Evolutionary conservation across 2,888 invertebrate genomes (phyloP), one percentile per base, ranked within the genome.

Genomic region (Eupelmus urozonus): DNA sequence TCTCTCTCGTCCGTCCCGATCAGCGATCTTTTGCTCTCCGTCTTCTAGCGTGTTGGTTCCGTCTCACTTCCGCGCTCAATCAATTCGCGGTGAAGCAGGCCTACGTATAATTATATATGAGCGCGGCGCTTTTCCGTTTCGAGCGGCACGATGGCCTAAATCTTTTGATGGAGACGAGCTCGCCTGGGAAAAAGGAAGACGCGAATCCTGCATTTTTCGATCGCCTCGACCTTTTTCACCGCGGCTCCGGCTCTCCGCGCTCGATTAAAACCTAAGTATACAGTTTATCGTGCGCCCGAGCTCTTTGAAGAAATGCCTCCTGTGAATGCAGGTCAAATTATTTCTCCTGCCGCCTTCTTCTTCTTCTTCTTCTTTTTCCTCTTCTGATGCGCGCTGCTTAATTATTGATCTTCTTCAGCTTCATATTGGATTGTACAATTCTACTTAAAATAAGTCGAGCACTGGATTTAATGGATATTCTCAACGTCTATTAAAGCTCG

Each of bases 131-230:
- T 62, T 62, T 62, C 42, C 62, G 62, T 62, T 62, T 62, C 42
- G 45, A 49, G 63, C 63, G 63, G 63, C 63, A n/a, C 49, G 27
- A 45, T 65, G 63, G 45, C 63, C 63, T 65, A 49, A 49, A 65
- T 65, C 63, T 49, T 49, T 65, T 65, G 63, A 65, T 65, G 18
- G 40, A 42, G 20, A 40, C 42, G 40, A 20, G 23, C n/a, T n/a
- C 2, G 18, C 5, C 45, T 2, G 45, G 16, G 23, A 25, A 25
- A 53, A 23, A 23, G 53, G 2, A 45, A 45, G 45, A 11, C 7
- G n/a, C 45, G 34, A 2, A 18, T 1, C 34, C 5, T 18, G 3
- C 1, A 45, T 20, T 49, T 65, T 65, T 65, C 49, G 49, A 45
- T 1, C 1, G 13, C 27, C 27, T n/a, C 18, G 18, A 66, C 29